Conservation (phyloP, 2,797 vertebrate species). For the Lateolabrax maculatus region DNA sequence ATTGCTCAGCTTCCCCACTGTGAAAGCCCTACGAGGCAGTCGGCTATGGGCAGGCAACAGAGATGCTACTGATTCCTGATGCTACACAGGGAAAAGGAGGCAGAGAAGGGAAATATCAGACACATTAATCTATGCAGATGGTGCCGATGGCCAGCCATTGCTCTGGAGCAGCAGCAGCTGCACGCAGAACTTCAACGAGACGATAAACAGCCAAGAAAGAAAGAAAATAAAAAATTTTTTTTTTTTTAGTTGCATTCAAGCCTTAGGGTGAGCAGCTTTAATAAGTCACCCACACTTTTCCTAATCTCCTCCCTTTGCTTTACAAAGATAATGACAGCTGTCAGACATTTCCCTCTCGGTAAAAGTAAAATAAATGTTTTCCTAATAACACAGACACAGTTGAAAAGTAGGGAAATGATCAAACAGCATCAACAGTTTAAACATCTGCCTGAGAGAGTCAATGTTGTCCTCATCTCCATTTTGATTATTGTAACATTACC, state of each 20-base stretch:
- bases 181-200: constrained; percentile 35
- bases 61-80: constrained; percentile 56
- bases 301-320: constrained; percentile 54
- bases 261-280: constrained; percentile 44
- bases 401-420: constrained; percentile 34
- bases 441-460: constrained; percentile 22
- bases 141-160: constrained; percentile 52
- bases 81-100: constrained; percentile 41
- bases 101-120: constrained; percentile 60
- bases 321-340: constrained; percentile 53
- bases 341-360: constrained; percentile 33
- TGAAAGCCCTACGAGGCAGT: constrained; percentile 59
- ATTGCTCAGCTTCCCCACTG: constrained; percentile 78
- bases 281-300: constrained; percentile 47
- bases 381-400: background rate
- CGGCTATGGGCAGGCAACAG: constrained; percentile 39
- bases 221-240: constrained; percentile 22
- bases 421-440: constrained; percentile 23
- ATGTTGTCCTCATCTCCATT: background rate
- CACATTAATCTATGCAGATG: constrained; percentile 70
- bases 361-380: constrained; percentile 36
- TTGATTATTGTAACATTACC: background rate
- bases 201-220: constrained; percentile 36
- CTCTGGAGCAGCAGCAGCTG: constrained; percentile 54
- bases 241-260: constrained; percentile 33